These are phyloP conservation scores for Nematopogon swammerdamellus DNA, from an alignment of 2,888 invertebrate species.

Conservation along the genomic window DNA sequence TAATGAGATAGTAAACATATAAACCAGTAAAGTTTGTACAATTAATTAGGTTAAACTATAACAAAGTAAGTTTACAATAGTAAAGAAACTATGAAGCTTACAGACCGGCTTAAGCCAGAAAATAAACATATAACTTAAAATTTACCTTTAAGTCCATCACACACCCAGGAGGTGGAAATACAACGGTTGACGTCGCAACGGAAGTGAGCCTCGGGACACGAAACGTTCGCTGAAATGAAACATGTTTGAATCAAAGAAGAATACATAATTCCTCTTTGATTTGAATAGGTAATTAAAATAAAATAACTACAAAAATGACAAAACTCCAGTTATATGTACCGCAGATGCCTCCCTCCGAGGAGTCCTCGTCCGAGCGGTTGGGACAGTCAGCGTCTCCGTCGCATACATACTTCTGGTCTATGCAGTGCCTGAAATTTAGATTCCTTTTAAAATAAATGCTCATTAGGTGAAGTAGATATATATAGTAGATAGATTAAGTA, in stretches of 20 bases:
- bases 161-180: slow-evolving; percentile 61
- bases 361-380: slow-evolving; percentile 73
- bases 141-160: slow-evolving; percentile 55
- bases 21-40: too few relatives aligned
- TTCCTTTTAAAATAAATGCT: too few relatives aligned
- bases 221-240: slow-evolving; percentile 32
- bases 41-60: too few relatives aligned
- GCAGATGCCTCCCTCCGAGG: slow-evolving; percentile 58
- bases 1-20: too few relatives aligned
- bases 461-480: too few relatives aligned
- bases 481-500: too few relatives aligned
- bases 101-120: too few relatives aligned
- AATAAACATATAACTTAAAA: too few relatives aligned
- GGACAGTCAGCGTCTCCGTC: slow-evolving; percentile 74
- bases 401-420: slow-evolving; percentile 66
- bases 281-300: not conserved
- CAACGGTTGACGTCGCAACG: slow-evolving; percentile 66
- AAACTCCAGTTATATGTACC: too few relatives aligned
- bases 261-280: not conserved
- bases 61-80: too few relatives aligned
- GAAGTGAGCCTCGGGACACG: slow-evolving; percentile 49
- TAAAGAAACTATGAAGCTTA: too few relatives aligned
- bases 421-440: slow-evolving; percentile 62
- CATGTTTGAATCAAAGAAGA: not conserved
- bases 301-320: not conserved